Base-by-base conservation (phyloP, 2,888 invertebrate species). In the Ichneumoninae sp. region DNA sequence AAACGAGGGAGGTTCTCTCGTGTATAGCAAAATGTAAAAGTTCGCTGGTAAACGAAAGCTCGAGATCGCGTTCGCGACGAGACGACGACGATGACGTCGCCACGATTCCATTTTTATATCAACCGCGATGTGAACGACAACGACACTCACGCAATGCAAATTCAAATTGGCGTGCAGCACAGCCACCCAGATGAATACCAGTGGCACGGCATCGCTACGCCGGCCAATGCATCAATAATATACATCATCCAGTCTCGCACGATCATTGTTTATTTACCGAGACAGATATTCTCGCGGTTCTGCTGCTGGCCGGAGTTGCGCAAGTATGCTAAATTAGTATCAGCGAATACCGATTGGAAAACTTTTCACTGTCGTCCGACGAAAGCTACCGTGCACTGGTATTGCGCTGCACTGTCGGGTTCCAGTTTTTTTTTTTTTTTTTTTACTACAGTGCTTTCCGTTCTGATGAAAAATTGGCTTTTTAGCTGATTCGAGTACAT, bases 201-300 rank as follows among this genome's bases (percentile, higher is more conserved):
- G 73, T 26, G 52, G 47, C 73, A 36, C 69, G 63, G 60, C 73
- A 70, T 70, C 77, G 75, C 66, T 60, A 40, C 30, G 78, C 80
- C 68, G 80, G 77, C 86, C 79, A 82, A 86, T 85, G 81, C 75
- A 85, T 83, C 81, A 76, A 86, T 85, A 85, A 85, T 87, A 86
- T 81, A 80, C 82, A 83, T 73, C 74, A 44, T 75, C 50, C 75
- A 26, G 36, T 75, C 57, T 33, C 63, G 33, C 60, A 63, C 52
- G 75, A 63, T 83, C 63, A 19, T 81, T 75, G 79, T 86, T 87
- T 87, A 84, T 85, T 87, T 85, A 73, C 83, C 79, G 60, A 83
- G 70, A 83, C 73, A 74, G 73, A 83, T 30, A 85, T 81, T 85
- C 86, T 66, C 57, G 63, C 78, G 36, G 68, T 10, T 57, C 71